Evolutionary conservation across 2,888 invertebrate species (phyloP), one percentile per base, ranked within the genome.

Genomic region (Clistopyga incitator): DNA sequence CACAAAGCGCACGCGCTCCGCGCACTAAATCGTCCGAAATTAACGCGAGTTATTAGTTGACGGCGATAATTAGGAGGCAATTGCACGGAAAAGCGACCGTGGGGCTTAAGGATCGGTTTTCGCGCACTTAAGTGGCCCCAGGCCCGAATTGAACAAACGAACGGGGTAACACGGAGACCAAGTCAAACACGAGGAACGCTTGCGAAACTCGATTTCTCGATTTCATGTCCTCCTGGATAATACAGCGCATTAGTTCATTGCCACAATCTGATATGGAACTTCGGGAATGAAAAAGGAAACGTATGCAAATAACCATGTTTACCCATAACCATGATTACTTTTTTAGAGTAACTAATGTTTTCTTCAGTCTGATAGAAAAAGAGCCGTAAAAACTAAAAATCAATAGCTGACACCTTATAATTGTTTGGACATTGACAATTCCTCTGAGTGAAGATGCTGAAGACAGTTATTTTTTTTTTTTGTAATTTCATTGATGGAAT

Each of bases 41-140:
- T 92, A 93, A 93, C 90, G 89, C 92, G 92, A 93, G 92, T 93
- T 92, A 93, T 93, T 92, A 92, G 92, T 92, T 92, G 89, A 90
- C 89, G 90, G 89, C 87, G 90, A 92, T 92, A 92, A 93, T 92
- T 92, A 93, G 91, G 87, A 88, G 88, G 92, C 91, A 92, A 93
- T 93, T 92, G 93, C 89, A 90, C 86, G 92, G 92, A 92, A 93
- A 92, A 91, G 89, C 90, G 89, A 81, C 72, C 74, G 54, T 18
- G 54, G 71, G 64, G 70, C 71, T 78, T 84, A 50, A 78, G 78
- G 75, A 81, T 84, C 81, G 78, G 84, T 84, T 84, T 84, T 84
- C 80, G 70, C 78, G 64, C 78, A 42, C 72, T 84, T 70, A 78
- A 70, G 64, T 81, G 20, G 20, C 8, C 64, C 13, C 0, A 34